Evolutionary conservation across 2,113 vertebrate genomes (phyloP).

Genomic region (Lutjanus erythropterus): DNA sequence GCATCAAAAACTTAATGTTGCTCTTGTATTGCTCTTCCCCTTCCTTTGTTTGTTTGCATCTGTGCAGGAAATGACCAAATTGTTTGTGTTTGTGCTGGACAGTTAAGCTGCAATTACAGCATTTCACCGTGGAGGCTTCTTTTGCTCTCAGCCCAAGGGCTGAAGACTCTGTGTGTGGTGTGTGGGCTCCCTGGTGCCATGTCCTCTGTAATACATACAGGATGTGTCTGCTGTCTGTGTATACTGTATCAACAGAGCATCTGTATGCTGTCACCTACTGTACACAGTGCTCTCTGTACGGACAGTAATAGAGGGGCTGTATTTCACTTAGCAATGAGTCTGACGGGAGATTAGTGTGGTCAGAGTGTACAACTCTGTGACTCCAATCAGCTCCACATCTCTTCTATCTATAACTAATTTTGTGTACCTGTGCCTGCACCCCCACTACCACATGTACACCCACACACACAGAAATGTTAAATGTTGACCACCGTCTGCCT

Average conservation of each 20-base stretch:
- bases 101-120: constrained; percentile 57
- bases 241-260: constrained; percentile 62
- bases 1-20: constrained; percentile 23
- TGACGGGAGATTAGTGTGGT: constrained; percentile 50
- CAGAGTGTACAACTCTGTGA: neutral
- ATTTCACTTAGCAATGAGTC: constrained; percentile 59
- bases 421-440: neutral
- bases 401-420: constrained; percentile 36
- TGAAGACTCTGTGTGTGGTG: constrained; percentile 39
- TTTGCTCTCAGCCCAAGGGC: constrained; percentile 24
- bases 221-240: constrained; percentile 69
- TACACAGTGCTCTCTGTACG: constrained; percentile 48
- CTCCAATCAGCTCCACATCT: constrained; percentile 16
- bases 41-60: constrained; percentile 65
- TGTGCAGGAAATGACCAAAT: constrained; percentile 57
- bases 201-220: constrained; percentile 63
- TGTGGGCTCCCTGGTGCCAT: constrained; percentile 68
- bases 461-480: neutral
- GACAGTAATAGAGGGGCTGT: constrained; percentile 36
- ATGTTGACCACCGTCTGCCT: no score
- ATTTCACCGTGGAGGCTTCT: constrained; percentile 49
- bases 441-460: neutral
- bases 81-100: constrained; percentile 63
- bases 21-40: constrained; percentile 4
- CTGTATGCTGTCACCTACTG: constrained; percentile 54